phyloP scores from a whole-genome alignment of 2,888 invertebrate species.

The Drosophila nr. perissopoda region DNA sequence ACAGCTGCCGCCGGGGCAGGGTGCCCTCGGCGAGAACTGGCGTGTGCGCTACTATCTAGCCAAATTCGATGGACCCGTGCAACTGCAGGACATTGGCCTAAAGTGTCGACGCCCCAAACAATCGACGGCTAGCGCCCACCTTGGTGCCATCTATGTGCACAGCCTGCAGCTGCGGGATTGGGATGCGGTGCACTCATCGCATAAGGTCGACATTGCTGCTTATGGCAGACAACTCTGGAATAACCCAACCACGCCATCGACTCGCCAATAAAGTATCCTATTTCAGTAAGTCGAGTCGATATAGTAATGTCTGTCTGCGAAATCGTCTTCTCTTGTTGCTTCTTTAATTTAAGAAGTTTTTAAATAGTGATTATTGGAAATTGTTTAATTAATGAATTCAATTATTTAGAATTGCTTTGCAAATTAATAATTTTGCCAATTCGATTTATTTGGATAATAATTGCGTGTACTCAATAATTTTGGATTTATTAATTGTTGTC shows the following conservation, averaged over 20 bases:
- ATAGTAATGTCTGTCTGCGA: neutral
- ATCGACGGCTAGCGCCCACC: conserved; percentile 49
- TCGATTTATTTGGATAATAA: no score
- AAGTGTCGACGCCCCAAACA: conserved; percentile 55
- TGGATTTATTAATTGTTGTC: no score
- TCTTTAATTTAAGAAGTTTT: neutral
- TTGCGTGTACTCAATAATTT: no score
- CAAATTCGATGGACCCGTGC: conserved; percentile 72
- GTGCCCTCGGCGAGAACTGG: conserved; percentile 70
- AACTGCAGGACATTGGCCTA: conserved; percentile 79
- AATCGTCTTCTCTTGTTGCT: neutral
- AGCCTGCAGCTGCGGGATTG: conserved; percentile 55
- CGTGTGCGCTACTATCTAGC: conserved; percentile 80
- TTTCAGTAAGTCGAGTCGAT: neutral
- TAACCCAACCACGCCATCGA: neutral
- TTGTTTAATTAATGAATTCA: neutral
- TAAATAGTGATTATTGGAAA: neutral
- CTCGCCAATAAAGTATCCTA: conserved; percentile 4
- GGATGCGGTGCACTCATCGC: neutral
- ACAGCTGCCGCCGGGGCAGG: conserved; percentile 61
- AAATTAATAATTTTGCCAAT: no score
- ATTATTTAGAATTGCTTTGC: neutral
- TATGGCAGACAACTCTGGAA: conserved; percentile 33
- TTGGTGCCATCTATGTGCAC: conserved; percentile 80
- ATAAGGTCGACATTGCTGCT: conserved; percentile 28